Evolutionary conservation across 2,113 vertebrate species (phyloP).

Genomic region (western clawed frog (Xenopus tropicalis)): DNA sequence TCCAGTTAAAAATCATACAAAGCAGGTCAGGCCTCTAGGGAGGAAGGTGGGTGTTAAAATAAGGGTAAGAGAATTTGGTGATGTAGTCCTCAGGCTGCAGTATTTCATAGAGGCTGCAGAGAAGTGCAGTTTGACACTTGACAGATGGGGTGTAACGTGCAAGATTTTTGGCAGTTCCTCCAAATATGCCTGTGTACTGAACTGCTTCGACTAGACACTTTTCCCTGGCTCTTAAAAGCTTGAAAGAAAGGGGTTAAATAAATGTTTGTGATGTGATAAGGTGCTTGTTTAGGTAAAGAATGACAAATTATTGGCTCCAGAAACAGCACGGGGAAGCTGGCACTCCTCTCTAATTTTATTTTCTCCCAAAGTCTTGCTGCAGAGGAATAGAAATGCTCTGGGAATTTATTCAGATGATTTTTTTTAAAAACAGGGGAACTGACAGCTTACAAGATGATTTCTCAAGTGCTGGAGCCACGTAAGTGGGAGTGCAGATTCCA

Average conservation of each 20-base stretch:
- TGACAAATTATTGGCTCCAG: slow-evolving; percentile 76
- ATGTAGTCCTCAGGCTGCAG: slow-evolving; percentile 55
- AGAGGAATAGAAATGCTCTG: slow-evolving; percentile 61
- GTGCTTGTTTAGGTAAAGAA: slow-evolving; percentile 86
- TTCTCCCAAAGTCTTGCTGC: slow-evolving; percentile 68
- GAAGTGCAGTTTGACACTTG: slow-evolving; percentile 65
- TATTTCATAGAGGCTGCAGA: slow-evolving; percentile 54
- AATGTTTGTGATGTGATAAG: slow-evolving; percentile 99
- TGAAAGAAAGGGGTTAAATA: slow-evolving; percentile 95
- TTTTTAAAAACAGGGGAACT: slow-evolving; percentile 43
- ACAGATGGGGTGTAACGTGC: slow-evolving; percentile 70
- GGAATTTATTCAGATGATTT: slow-evolving; percentile 65
- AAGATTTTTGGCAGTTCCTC: slow-evolving; percentile 74
- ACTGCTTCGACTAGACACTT: slow-evolving; percentile 67
- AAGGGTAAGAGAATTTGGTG: slow-evolving; percentile 51
- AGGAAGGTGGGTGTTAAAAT: slow-evolving; percentile 47
- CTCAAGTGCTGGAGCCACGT: slow-evolving; percentile 29
- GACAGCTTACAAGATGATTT: slow-evolving; percentile 33
- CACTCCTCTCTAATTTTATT: slow-evolving; percentile 72
- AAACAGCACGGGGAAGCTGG: slow-evolving; percentile 72
- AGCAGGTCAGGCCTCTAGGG: slow-evolving; percentile 54
- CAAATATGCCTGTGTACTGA: slow-evolving; percentile 62
- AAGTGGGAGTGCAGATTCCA: slow-evolving; percentile 42
- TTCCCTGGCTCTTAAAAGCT: slow-evolving; percentile 70
- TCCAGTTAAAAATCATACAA: slow-evolving; percentile 53